These are phyloP conservation scores for Hippolais icterina DNA, from an alignment of 2,113 vertebrate genomes.

Conservation along the genomic window DNA sequence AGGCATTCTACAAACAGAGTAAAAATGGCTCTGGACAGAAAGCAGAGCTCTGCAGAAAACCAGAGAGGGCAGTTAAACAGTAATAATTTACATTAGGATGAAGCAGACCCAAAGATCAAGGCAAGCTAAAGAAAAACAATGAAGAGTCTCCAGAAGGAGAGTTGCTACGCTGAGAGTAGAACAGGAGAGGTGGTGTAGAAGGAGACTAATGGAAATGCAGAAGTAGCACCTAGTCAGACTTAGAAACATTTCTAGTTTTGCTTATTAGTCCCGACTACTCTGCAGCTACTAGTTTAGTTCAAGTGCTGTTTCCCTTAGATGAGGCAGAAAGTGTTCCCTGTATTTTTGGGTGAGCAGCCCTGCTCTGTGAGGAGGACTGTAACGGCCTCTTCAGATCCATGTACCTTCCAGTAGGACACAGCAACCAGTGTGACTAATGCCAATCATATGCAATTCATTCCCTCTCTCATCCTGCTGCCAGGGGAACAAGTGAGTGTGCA, in stretches of 20 bases:
- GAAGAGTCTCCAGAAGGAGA: neutral
- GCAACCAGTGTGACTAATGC: neutral
- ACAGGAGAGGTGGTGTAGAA: neutral
- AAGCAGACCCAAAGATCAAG: neutral
- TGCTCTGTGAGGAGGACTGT: rapidly evolving
- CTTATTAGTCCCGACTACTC: neutral
- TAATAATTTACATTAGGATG: neutral
- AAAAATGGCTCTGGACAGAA: neutral
- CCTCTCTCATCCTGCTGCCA: neutral
- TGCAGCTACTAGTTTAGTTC: neutral
- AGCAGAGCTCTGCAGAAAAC: neutral
- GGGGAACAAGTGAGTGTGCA: neutral
- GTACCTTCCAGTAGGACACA: neutral
- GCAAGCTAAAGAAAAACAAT: neutral
- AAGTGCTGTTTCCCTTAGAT: neutral
- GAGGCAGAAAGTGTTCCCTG: neutral
- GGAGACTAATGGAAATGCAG: neutral
- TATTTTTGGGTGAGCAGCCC: neutral
- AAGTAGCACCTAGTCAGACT: neutral
- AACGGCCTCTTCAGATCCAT: neutral
- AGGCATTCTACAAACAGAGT: neutral
- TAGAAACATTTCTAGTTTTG: neutral
- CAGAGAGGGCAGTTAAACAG: neutral
- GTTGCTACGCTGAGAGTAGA: neutral
- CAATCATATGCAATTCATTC: neutral